A percentile compares a stretch with the other conserved stretches of the same genome.
Evolutionary conservation across 92 coral and sea anemone species (phyloP).

Genomic region (Diadumene lineata): DNA sequence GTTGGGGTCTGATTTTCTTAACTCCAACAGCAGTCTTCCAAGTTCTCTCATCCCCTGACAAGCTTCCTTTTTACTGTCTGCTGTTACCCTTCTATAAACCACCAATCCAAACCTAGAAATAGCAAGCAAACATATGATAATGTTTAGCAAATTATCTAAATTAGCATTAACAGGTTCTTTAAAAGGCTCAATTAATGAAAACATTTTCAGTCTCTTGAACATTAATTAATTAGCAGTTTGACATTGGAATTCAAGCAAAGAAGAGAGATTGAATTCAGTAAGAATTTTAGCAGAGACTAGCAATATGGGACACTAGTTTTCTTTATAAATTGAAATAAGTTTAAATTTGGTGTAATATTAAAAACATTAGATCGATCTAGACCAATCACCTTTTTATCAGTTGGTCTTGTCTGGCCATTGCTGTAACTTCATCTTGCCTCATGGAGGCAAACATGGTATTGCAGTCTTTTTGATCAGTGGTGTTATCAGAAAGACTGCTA

Average conservation of each 20-base stretch:
- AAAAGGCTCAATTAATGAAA: neutral
- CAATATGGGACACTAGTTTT: no score
- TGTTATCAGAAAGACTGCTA: neutral
- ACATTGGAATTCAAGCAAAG: no score
- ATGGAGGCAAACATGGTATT: neutral
- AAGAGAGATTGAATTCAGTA: no score
- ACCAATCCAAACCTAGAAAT: slow-evolving; percentile 10
- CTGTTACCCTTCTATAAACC: slow-evolving; percentile 16
- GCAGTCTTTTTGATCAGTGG: no score
- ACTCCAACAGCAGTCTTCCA: slow-evolving; percentile 27
- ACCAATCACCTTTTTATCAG: neutral
- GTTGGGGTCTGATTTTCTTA: neutral
- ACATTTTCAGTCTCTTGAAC: slow-evolving; percentile 15
- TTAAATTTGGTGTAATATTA: slow-evolving; percentile 35
- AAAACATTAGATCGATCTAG: neutral
- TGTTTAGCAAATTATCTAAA: neutral
- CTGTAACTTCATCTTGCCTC: neutral
- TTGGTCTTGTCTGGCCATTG: neutral
- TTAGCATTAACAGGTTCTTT: neutral
- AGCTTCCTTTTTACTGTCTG: slow-evolving; percentile 21
- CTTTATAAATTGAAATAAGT: no score
- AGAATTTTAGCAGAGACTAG: no score
- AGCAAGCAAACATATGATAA: neutral
- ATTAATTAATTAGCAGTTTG: no score
- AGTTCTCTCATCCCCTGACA: slow-evolving; percentile 49